phyloP scores from a whole-genome alignment of 2,797 vertebrate species.

The Taenioides sp. region DNA sequence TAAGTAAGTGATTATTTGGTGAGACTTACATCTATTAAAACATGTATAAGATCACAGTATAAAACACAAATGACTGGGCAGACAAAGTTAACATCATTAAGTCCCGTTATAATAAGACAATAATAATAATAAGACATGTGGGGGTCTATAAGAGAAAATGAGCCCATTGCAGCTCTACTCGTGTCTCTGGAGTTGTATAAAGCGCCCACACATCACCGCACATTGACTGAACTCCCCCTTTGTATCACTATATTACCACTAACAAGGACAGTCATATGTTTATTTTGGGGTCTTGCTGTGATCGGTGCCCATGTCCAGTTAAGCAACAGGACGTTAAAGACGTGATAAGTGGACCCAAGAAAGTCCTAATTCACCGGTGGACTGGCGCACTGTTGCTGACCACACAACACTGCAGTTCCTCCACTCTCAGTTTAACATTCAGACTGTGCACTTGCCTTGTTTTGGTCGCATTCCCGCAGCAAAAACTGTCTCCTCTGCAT shows the following conservation, averaged over 20 bases:
- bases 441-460: constrained; percentile 64
- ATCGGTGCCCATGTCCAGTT: constrained; percentile 12
- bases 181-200: constrained; percentile 49
- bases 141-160: neutral
- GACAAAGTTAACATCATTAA: neutral
- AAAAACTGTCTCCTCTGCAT: constrained; percentile 62
- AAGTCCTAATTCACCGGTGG: constrained; percentile 26
- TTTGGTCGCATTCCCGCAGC: constrained; percentile 49
- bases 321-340: constrained; percentile 21
- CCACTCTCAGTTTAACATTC: constrained; percentile 12
- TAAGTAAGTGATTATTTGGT: too few relatives aligned
- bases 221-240: constrained; percentile 17
- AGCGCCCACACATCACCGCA: constrained; percentile 30
- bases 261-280: neutral
- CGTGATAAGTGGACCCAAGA: constrained; percentile 16
- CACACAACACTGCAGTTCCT: constrained; percentile 30
- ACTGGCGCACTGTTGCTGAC: constrained; percentile 36
- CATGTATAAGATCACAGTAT: too few relatives aligned
- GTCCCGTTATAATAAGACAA: too few relatives aligned
- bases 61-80: neutral
- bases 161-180: constrained; percentile 43
- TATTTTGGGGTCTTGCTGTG: constrained; percentile 3
- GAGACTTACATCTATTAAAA: too few relatives aligned
- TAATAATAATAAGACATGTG: neutral
- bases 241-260: neutral